These are phyloP conservation scores for Drosophila multiciliata DNA, from an alignment of 2,888 invertebrate genomes.

Conservation along the genomic window DNA sequence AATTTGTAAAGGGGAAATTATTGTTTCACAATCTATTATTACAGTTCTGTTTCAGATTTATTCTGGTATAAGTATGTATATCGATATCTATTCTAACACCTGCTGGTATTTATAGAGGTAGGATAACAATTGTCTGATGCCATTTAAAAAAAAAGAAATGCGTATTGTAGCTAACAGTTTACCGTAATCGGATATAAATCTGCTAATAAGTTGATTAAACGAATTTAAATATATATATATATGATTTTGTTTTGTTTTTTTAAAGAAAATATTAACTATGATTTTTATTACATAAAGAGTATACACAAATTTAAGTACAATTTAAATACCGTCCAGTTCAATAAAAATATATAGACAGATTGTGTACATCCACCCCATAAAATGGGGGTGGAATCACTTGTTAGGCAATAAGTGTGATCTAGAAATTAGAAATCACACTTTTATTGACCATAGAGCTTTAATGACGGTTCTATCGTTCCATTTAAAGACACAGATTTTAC, in stretches of 20 bases:
- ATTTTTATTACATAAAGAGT: slow-evolving; percentile 20
- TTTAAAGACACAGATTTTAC: slow-evolving; percentile 2
- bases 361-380: slow-evolving; percentile 7
- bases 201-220: slow-evolving; percentile 22
- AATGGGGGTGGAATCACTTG: slow-evolving; percentile 8
- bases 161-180: slow-evolving; percentile 19
- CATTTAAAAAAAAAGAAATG: slow-evolving; percentile 43
- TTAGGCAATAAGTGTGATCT: slow-evolving; percentile 20
- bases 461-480: slow-evolving; percentile 1
- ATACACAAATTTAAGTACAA: slow-evolving; percentile 28
- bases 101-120: slow-evolving; percentile 72
- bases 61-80: slow-evolving; percentile 60
- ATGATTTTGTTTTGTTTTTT: not conserved
- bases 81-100: slow-evolving; percentile 66
- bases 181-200: slow-evolving; percentile 23
- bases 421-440: slow-evolving; percentile 8
- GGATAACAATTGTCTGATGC: slow-evolving; percentile 77
- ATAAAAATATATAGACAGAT: slow-evolving; percentile 30
- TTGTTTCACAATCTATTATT: slow-evolving; percentile 68
- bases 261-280: slow-evolving; percentile 16
- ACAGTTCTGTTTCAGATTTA: slow-evolving; percentile 63
- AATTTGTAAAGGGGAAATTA: slow-evolving; percentile 74
- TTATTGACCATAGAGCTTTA: slow-evolving; percentile 12
- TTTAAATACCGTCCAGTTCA: slow-evolving; percentile 11
- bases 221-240: slow-evolving; percentile 17